These are phyloP conservation scores for Melinaea menophilus DNA, from an alignment of 2,888 invertebrate genomes.

Conservation along the genomic window DNA sequence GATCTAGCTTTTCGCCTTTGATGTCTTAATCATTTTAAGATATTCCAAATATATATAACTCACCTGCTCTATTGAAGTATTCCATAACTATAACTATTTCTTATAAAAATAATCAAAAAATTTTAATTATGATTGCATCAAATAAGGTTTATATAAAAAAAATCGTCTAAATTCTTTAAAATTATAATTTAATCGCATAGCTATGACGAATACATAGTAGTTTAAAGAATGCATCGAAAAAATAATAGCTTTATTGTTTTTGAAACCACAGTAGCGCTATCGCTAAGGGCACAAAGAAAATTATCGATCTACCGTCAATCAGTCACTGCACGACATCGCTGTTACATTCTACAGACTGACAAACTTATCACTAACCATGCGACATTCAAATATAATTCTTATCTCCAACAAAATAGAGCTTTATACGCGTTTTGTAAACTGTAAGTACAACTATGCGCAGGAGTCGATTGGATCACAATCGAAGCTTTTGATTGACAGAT, in stretches of 20 bases:
- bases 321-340: conserved; percentile 42
- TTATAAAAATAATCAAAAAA: no score
- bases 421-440: not conserved
- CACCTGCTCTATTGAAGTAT: no score
- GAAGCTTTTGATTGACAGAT: conserved; percentile 66
- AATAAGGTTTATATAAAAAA: no score
- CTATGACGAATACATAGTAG: not conserved
- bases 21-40: no score
- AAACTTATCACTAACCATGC: conserved; percentile 37
- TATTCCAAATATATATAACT: no score
- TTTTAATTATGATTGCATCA: no score
- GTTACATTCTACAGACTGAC: conserved; percentile 29
- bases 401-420: not conserved
- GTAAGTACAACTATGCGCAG: conserved; percentile 20
- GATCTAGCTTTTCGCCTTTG: no score
- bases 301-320: conserved; percentile 64
- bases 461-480: conserved; percentile 56
- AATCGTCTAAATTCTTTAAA: no score
- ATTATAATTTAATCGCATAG: not conserved
- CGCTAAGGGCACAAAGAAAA: conserved; percentile 52
- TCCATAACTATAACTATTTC: no score
- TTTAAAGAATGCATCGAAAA: not conserved
- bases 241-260: conserved; percentile 9
- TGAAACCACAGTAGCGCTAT: conserved; percentile 54
- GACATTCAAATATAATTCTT: conserved; percentile 30